Percentiles rank a stretch among this genome's conserved stretches.
phyloP scores from a whole-genome alignment of 2,888 invertebrate species.

The Erebia aethiops region DNA sequence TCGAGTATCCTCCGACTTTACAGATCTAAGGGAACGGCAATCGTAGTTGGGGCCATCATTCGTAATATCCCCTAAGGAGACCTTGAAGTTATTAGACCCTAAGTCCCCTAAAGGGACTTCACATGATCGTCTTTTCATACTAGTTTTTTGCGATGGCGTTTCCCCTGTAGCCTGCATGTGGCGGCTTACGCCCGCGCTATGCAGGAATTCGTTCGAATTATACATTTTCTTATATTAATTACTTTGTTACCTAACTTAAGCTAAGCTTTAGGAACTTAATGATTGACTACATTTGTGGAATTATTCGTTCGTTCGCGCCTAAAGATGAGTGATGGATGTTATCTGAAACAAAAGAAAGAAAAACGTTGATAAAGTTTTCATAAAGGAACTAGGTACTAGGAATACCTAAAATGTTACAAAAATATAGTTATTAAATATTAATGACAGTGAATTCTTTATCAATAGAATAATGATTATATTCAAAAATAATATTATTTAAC shows the following conservation, averaged over 20 bases:
- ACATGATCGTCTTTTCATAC: constrained; percentile 76
- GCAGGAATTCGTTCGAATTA: constrained; percentile 75
- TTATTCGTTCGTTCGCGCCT: constrained; percentile 62
- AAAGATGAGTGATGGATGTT: constrained; percentile 46
- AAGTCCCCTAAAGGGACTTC: constrained; percentile 78
- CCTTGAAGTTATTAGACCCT: constrained; percentile 74
- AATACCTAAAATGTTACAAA: no score
- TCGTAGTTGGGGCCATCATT: constrained; percentile 66
- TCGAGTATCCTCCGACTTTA: constrained; percentile 68
- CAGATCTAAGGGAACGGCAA: constrained; percentile 65
- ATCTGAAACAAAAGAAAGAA: constrained; percentile 71
- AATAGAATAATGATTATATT: no score
- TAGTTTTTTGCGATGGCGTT: constrained; percentile 73
- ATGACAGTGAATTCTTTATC: no score
- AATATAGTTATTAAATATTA: no score
- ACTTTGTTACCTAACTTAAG: constrained; percentile 44
- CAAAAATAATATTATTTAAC: neutral
- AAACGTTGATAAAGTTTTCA: neutral
- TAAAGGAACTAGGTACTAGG: no score
- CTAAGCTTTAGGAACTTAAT: constrained; percentile 70
- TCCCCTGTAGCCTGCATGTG: constrained; percentile 79
- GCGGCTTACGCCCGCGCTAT: constrained; percentile 76
- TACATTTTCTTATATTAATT: constrained; percentile 65
- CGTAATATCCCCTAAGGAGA: constrained; percentile 73
- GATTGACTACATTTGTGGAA: constrained; percentile 76